Evolutionary conservation across 2,888 invertebrate species (phyloP).

Genomic region (Labia minor): DNA sequence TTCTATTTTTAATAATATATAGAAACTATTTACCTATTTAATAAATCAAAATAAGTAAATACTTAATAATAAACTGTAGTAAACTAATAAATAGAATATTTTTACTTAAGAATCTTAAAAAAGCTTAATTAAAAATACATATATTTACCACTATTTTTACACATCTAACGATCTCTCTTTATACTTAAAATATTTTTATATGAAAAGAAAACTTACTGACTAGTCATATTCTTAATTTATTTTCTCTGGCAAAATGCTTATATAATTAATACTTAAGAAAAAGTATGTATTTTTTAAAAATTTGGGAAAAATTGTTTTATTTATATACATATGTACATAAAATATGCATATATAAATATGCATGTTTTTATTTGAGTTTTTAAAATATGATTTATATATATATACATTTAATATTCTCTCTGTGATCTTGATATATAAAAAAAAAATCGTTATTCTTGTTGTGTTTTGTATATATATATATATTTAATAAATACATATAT

Average conservation of each 20-base stretch:
- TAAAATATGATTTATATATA: background rate
- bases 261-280: background rate
- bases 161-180: background rate
- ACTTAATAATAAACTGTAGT: too few relatives aligned
- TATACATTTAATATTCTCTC: background rate
- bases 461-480: too few relatives aligned
- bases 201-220: background rate
- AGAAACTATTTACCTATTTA: too few relatives aligned
- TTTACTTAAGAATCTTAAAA: too few relatives aligned
- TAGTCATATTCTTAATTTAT: background rate
- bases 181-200: background rate
- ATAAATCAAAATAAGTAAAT: too few relatives aligned
- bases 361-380: background rate
- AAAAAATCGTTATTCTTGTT: too few relatives aligned
- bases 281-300: too few relatives aligned
- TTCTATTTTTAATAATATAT: too few relatives aligned
- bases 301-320: too few relatives aligned
- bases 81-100: too few relatives aligned
- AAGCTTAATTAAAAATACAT: background rate
- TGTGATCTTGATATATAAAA: background rate
- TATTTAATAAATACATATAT: too few relatives aligned
- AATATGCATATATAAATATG: background rate
- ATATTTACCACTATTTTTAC: constrained; percentile 5
- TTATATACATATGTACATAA: background rate
- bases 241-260: background rate